Base-by-base conservation (phyloP, 2,797 vertebrate species). In the Heterohyrax brucei region DNA sequence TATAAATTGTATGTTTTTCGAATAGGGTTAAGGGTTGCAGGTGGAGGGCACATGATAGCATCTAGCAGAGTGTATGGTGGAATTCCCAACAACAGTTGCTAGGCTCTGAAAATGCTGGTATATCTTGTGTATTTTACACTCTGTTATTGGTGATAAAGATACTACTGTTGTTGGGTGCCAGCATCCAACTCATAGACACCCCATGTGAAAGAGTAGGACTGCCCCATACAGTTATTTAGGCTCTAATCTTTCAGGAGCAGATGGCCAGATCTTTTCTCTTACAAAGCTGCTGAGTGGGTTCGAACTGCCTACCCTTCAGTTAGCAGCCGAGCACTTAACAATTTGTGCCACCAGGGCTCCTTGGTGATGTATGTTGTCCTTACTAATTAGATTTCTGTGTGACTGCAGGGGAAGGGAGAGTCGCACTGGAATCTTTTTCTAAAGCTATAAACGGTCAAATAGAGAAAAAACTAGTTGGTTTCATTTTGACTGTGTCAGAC, bases 401-500 rank as follows among this genome's bases (percentile, higher is more conserved):
- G 33, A 6, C 48, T 30, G 62, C 81, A 50, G 64, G 83, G 68
- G 64, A 89, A 93, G 8, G 90, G 50, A 44, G 46, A 33, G 18
- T 66, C 89, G 21, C 16, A 26, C 14, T 79, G 50, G 44, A 89
- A 53, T 91, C 12, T 80, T 33, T 77, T 68, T 75, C 73, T 53
- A 22, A 46, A 95, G 64, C 79, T 70, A 1, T 85, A 48, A 90
- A 75, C 68, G 39, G 30, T 50, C 56, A 91, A 61, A 26, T 78
- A 77, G 93, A 59, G 48, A 96, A 75, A 90, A 56, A 78, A 85
- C 81, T 26, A 18, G 21, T 77, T 83, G 53, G 44, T 62, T 80
- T 30, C 44, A 33, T 84, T 78, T 94, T 81, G 56, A 46, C 28
- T 46, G 1, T 64, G 24, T 81, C n/a, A 79, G 22, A 30, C 28